A percentile compares a stretch with the other conserved stretches of the same genome.
phyloP scores from a whole-genome alignment of 2,113 vertebrate genomes.

The Oncorhynchus keta region DNA sequence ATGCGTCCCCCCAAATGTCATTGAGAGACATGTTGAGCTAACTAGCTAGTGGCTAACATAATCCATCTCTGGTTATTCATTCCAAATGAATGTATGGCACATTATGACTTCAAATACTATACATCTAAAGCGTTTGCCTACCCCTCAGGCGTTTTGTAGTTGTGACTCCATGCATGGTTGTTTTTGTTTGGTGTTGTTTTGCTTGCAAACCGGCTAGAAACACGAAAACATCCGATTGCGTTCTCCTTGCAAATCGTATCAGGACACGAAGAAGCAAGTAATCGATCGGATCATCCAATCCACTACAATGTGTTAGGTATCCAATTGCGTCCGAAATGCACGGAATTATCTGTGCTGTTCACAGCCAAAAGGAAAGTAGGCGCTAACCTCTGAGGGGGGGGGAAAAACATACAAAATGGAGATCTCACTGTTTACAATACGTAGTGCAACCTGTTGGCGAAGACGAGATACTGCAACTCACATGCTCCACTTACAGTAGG shows the following conservation, averaged over 20 bases:
- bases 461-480: conserved; percentile 16
- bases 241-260: neutral
- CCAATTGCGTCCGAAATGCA: conserved; percentile 21
- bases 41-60: neutral
- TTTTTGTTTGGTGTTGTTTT: conserved; percentile 43
- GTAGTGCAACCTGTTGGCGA: conserved; percentile 57
- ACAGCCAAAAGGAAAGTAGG: conserved; percentile 57
- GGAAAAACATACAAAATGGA: conserved; percentile 83
- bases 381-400: conserved; percentile 62
- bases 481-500: neutral
- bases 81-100: neutral
- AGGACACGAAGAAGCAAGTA: neutral
- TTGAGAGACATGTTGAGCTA: neutral
- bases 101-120: neutral
- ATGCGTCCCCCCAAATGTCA: too few relatives aligned
- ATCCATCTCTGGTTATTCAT: neutral
- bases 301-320: neutral
- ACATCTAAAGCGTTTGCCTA: neutral
- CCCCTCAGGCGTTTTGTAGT: conserved; percentile 57
- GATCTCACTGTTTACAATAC: conserved; percentile 59
- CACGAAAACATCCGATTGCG: conserved; percentile 34
- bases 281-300: neutral
- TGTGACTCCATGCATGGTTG: conserved; percentile 64
- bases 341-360: conserved; percentile 18
- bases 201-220: conserved; percentile 49